Base-by-base conservation (phyloP, 2,797 vertebrate genomes). In the Sebastiscus albofasciatus region DNA sequence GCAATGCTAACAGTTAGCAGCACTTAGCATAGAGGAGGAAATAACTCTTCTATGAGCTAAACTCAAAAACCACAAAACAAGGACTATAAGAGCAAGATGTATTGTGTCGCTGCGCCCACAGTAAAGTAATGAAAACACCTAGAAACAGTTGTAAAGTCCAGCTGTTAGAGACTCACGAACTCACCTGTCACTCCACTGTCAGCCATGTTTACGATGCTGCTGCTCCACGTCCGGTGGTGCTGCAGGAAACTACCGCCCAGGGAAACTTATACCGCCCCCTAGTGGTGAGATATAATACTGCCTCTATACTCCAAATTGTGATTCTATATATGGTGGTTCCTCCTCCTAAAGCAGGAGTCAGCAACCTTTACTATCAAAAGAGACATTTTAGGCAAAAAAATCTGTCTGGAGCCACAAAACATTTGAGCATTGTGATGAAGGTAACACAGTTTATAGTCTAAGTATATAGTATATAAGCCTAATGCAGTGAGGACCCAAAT, bases 121-220 rank as follows among this genome's bases (percentile, higher is more conserved):
- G 11, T 0, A 20, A 79, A 77, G 11, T 2, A 1, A 34, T 10
- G 0, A 8, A 49, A 82, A 46, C 1, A 73, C 1, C 0, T 1
- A 6, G 0, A 36, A 52, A 79, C 0, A 5, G 46, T 22, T 2
- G 3, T 3, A 39, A 73, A 79, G 65, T 64, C 26, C 80, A 86
- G 85, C 79, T 89, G 83, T 88, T 78, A 85, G 56, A 82, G 68
- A 77, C 84, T 89, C 56, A 27, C 22, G 54, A 27, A 86, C 92
- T 90, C 89, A 91, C 90, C 93, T 93, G 93, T 81, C 77, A 81
- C 90, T 72, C 80, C 92, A 72, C 86, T 84, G 88, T 96, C 96
- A 27, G 95, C 96, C 96, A 96, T 96, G 90, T 95, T 96, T 95
- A 89, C 87, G 81, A 16, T 69, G 34, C 83, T 6, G 29, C 83